phyloP scores from a whole-genome alignment of 1,140 invertebrate species.

The Phenacoccus solenopsis region DNA sequence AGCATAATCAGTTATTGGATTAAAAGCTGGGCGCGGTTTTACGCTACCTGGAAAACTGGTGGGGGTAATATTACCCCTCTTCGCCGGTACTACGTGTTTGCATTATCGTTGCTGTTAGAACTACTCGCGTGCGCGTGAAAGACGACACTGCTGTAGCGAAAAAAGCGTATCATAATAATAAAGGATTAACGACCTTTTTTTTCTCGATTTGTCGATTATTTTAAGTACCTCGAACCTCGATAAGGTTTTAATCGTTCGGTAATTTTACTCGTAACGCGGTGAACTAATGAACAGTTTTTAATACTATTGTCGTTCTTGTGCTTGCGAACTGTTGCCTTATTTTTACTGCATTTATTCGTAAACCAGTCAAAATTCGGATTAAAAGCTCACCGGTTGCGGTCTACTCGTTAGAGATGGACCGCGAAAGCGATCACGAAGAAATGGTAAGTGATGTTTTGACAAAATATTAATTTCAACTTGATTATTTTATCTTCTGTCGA shows the following conservation, averaged over 20 bases:
- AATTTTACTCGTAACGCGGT: neutral
- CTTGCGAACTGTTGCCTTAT: neutral
- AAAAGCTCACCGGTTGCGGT: constrained; percentile 4
- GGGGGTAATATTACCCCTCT: neutral
- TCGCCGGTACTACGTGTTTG: neutral
- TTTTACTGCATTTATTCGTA: neutral
- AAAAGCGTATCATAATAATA: neutral
- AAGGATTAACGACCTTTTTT: neutral
- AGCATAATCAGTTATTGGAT: constrained; percentile 5
- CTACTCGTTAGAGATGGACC: neutral
- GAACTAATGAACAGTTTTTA: no score
- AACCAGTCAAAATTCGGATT: constrained; percentile 10
- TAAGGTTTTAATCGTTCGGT: neutral
- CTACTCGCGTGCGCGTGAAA: neutral
- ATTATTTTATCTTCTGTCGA: no score
- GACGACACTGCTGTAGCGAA: neutral
- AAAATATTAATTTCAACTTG: no score
- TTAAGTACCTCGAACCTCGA: neutral
- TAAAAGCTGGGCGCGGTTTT: constrained; percentile 8
- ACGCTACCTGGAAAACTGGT: neutral
- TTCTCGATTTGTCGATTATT: neutral
- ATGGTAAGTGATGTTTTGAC: neutral
- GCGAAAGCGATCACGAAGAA: constrained; percentile 5
- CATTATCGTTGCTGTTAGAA: neutral
- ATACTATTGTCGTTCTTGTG: neutral